Evolutionary conservation across 2,797 vertebrate species (phyloP), one percentile per base, ranked within the genome.

Genomic region (Artibeus jamaicensis): DNA sequence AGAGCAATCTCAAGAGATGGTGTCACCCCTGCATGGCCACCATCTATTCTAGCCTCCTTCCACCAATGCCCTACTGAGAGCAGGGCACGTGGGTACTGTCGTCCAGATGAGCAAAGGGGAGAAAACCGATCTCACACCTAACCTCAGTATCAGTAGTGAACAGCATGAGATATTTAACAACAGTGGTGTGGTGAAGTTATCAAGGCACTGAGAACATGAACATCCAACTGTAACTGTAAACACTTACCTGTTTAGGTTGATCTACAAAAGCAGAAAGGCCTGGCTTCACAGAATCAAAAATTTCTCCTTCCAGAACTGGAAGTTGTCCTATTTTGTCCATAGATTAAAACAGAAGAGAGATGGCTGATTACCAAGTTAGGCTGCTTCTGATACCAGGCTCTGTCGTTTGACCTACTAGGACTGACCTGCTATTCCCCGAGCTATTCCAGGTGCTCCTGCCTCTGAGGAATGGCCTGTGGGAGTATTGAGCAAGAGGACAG

Each of bases 241-340:
- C 67, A 98, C 98, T 97, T 98, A 99, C 99, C 99, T 99, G 98
- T 91, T 99, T 98, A 50, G 99, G 99, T 70, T 99, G 99, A 98
- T 99, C 99, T 97, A 99, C 99, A 95, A 99, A 99, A 4, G 99
- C 99, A 96, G 99, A 99, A 92, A 99, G 98, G 95, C 99, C 99
- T 26, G 99, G 99, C 97, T 99, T 99, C 98, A 99, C 99, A 62
- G 99, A 99, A 16, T 99, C 99, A 98, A 99, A 99, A 98, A 99
- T 98, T 98, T 99, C 99, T 97, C 99, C 99, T 98, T 99, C 99
- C 97, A 99, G 96, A 95, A 99, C 98, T 15, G 99, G 99, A 97
- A 99, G 98, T 68, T 99, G 98, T 98, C 99, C 98, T 98, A 93
- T 92, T 85, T 97, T 92, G 46, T 59, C 21, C 95, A 88, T 11